These are phyloP conservation scores for Helicoverpa assulta DNA, from an alignment of 2,888 invertebrate species.

Conservation along the genomic window DNA sequence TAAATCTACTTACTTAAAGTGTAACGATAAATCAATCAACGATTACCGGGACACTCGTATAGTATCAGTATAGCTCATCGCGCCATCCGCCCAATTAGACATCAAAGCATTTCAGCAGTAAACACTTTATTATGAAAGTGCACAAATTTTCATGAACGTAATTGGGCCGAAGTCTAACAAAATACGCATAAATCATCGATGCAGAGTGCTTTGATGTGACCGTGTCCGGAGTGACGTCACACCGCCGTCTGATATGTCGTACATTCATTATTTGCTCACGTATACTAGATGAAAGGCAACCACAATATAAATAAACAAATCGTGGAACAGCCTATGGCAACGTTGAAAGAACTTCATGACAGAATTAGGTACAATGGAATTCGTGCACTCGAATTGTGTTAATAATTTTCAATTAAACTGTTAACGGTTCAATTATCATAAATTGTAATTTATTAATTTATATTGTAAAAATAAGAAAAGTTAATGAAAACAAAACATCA, in stretches of 20 bases:
- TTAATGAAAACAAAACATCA: slow-evolving; percentile 31
- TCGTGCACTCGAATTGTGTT: slow-evolving; percentile 71
- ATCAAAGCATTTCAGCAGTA: slow-evolving; percentile 82
- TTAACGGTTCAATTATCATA: slow-evolving; percentile 57
- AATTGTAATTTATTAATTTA: too few relatives aligned
- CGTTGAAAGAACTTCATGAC: slow-evolving; percentile 80
- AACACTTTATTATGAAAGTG: slow-evolving; percentile 85
- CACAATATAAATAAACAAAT: slow-evolving; percentile 88
- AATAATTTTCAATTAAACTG: slow-evolving; percentile 55
- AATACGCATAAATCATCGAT: slow-evolving; percentile 86
- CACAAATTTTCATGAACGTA: slow-evolving; percentile 85
- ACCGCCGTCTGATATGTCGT: slow-evolving; percentile 81
- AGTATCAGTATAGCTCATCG: slow-evolving; percentile 64
- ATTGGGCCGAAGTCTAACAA: slow-evolving; percentile 86
- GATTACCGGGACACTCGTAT: slow-evolving; percentile 70
- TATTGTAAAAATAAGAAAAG: slow-evolving; percentile 46
- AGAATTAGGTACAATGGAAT: slow-evolving; percentile 78
- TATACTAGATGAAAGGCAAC: slow-evolving; percentile 88
- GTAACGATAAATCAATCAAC: slow-evolving; percentile 80
- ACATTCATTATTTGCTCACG: slow-evolving; percentile 89
- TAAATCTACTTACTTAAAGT: slow-evolving; percentile 58
- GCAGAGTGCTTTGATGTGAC: slow-evolving; percentile 85
- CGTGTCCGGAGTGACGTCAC: slow-evolving; percentile 87
- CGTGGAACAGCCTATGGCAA: slow-evolving; percentile 78
- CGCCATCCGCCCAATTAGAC: slow-evolving; percentile 82